Evolutionary conservation across 2,888 invertebrate genomes (phyloP), one percentile per base, ranked within the genome.

Genomic region (Nebria salina): DNA sequence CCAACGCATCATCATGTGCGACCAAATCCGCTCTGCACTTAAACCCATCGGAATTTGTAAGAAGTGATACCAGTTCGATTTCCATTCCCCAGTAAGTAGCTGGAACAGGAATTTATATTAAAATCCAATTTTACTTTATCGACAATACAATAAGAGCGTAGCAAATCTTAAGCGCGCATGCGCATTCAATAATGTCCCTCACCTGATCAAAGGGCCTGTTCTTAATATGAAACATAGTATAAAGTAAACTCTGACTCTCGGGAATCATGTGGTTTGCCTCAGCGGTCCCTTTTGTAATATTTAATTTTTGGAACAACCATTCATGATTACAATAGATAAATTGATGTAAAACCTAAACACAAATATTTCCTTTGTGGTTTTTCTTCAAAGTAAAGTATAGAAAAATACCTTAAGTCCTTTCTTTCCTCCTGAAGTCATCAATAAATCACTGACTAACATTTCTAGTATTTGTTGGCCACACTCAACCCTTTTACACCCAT

Each of bases 201-300:
- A 95, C 95, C 91, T 95, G 94, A 89, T 96, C 95, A 86, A 96
- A 96, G 0, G 93, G 92, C 20, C 90, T 90, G 82, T 92, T 90
- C 11, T 95, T 95, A 82, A 96, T 95, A 85, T 94, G 94, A 86
- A 96, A 96, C 95, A 96, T 95, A 7, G 92, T 92, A 86, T 94
- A 93, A 0, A 95, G 88, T 11, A 96, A 88, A 0, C 93, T 92
- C 0, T 91, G 89, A 66, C 87, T 86, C 13, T 85, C 85, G 83
- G 88, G 87, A 41, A 84, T 82, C 8, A 86, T 85, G 82, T 84
- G 85, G 83, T 87, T 88, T 2, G 88, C 87, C 84, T 85, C 80
- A 81, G 85, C 90, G 82, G 83, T 88, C 76, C 87, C 87, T 5
- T 87, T 86, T 84, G 88, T 89, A 0, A 89, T 88, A 25, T 88